A percentile compares a stretch with the other conserved stretches of the same genome.
These are phyloP conservation scores for Ivindomyrus marchei DNA, from an alignment of 2,113 vertebrate species.

Conservation along the genomic window DNA sequence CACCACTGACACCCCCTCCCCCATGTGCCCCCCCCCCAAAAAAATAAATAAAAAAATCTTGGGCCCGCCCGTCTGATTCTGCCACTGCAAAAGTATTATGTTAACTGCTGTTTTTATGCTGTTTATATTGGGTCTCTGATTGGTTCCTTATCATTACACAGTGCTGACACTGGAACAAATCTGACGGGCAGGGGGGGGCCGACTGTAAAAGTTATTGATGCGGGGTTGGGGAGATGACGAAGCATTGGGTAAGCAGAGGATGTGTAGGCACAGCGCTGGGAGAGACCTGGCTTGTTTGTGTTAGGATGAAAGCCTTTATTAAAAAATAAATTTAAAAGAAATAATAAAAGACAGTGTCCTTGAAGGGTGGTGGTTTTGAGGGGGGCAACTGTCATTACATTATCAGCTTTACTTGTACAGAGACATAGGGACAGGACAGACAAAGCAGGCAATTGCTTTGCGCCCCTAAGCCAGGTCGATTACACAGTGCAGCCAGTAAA, in stretches of 20 bases:
- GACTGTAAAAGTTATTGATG: neutral
- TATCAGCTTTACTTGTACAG: neutral
- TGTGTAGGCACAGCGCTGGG: neutral
- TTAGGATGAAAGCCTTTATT: neutral
- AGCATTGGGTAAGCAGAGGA: neutral
- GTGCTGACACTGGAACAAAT: neutral
- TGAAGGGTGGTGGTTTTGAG: neutral
- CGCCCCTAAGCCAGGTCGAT: neutral
- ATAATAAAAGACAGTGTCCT: neutral
- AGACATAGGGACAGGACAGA: neutral
- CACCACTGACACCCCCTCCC: neutral
- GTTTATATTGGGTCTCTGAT: neutral
- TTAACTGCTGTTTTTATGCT: neutral
- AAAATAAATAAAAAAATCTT: neutral
- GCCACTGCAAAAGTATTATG: neutral
- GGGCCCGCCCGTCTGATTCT: neutral
- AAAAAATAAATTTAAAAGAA: neutral
- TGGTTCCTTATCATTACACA: neutral
- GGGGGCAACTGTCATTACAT: neutral
- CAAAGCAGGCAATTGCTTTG: neutral
- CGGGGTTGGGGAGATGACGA: neutral
- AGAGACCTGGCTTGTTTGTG: neutral
- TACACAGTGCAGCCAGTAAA: neutral
- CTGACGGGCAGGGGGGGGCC: neutral
- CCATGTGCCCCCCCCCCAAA: too few species aligned